Evolutionary conservation across 2,888 invertebrate genomes (phyloP).

Genomic region (Agonopterix subpropinquella): DNA sequence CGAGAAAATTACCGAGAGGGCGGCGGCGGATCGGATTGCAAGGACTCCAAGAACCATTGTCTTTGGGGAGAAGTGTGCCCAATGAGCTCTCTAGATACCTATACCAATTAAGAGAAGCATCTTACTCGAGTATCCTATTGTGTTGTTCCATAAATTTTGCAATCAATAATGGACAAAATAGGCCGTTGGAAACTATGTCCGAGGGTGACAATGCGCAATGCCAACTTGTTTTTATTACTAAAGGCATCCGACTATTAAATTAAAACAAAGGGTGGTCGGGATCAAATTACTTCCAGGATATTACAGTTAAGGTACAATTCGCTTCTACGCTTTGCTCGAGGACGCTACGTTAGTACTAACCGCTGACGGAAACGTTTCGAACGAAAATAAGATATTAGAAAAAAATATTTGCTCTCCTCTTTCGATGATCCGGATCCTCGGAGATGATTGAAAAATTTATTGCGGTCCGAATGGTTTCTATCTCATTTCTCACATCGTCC

Average conservation of each 20-base stretch:
- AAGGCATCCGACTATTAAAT: not conserved
- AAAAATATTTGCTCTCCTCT: slow-evolving; percentile 18
- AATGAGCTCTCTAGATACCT: slow-evolving; percentile 60
- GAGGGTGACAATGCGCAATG: too few species aligned
- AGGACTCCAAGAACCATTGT: slow-evolving; percentile 64
- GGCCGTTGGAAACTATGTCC: not conserved
- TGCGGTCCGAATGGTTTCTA: slow-evolving; percentile 23
- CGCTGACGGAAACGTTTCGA: slow-evolving; percentile 11
- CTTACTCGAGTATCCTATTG: slow-evolving; percentile 38
- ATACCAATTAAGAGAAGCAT: slow-evolving; percentile 60
- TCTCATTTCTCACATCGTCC: slow-evolving; percentile 18
- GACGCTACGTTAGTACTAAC: not conserved
- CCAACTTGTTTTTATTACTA: not conserved
- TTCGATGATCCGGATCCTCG: slow-evolving; percentile 17
- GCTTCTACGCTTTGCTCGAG: not conserved
- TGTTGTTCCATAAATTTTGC: slow-evolving; percentile 26
- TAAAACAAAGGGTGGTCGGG: slow-evolving; percentile 3
- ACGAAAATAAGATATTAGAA: slow-evolving; percentile 19
- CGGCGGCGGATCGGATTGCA: slow-evolving; percentile 62
- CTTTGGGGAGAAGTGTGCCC: slow-evolving; percentile 64
- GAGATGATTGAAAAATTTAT: slow-evolving; percentile 33
- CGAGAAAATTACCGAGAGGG: slow-evolving; percentile 73
- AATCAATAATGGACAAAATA: slow-evolving; percentile 15
- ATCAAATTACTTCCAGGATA: slow-evolving; percentile 15
- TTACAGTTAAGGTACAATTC: slow-evolving; percentile 3